Base-by-base conservation (phyloP, 2,888 invertebrate genomes). In the Pristionchus arcanus region DNA sequence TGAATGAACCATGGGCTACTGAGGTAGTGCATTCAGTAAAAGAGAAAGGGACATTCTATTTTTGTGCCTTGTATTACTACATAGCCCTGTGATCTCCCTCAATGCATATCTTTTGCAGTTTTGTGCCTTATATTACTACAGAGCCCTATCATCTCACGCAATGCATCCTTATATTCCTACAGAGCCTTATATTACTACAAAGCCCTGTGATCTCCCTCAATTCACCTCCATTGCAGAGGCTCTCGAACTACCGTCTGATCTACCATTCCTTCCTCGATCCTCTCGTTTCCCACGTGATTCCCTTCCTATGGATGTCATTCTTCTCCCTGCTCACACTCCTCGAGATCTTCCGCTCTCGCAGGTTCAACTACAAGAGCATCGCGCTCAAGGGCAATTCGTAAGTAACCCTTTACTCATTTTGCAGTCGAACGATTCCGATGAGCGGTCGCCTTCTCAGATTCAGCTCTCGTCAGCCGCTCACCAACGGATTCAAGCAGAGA, bases 221-320 rank as follows among this genome's bases (percentile, higher is more conserved):
- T 37, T 42, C n/a, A 81, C 9, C 11, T 16, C 25, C 74, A 9
- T 28, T 68, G n/a, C 90, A 94, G 94, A 91, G 94, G 16, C 91
- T 94, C 7, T 93, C 94, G 1, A 92, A 93, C 15, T 95, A 95
- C 90, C 94, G 95, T 4, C 91, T 95, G 68, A 91, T 94, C 37
- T 95, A 95, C 89, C 94, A 95, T 81, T 92, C 95, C 1, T 90
- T 95, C 19, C 86, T 95, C 85, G 94, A 95, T 77, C 95, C 95
- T 19, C 90, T 95, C 31, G 86, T 95, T 13, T 92, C 93, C 63
- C 93, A 95, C 90, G 91, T 95, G 66, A 77, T 94, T 13, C 95
- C 95, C 19, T 95, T 95, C 89, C 63, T 92, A 5, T 93, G 92
- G 92, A 95, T 95, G 95, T 92, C 92, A 63, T 83, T 94, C 21